Base-by-base conservation (phyloP, 2,797 vertebrate species). In the Sebastes nivosus region DNA sequence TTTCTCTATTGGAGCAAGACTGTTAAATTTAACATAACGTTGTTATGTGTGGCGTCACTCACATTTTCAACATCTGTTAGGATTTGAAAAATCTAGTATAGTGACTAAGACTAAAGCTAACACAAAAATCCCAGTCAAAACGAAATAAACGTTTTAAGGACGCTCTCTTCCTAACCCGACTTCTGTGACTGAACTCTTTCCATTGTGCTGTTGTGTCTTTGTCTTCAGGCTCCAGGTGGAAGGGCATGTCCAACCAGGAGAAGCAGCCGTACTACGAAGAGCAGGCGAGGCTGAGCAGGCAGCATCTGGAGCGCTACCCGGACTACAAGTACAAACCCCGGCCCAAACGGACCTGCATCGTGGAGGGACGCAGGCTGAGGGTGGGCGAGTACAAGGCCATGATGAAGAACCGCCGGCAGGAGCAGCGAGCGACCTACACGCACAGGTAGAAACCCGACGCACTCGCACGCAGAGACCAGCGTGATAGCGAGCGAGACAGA, bases 211-310 rank as follows among this genome's bases (percentile, higher is more conserved):
- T 18, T 4, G 7, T 50, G 42, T 50, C 42, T 20, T 50, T 14
- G 59, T 69, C 66, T 67, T 5, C 79, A 99, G 98, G 98, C 6
- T 98, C 98, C 67, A 96, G 97, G 30, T 99, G 98, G 98, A 99
- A 99, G 86, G 95, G 96, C 83, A 99, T 99, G 98, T 97, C 96
- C 8, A 99, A 99, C 93, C 97, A 99, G 92, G 98, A 99, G 95
- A 99, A 99, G 93, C 98, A 99, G 94, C 98, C 98, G 0, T 99
- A 99, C 93, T 99, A 99, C 0, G 98, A 99, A 84, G 98, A 99
- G 87, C 98, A 99, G 94, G 98, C 98, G 0, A 88, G 98, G 81
- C 96, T 99, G 90, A 99, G 98, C 94, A 92, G 98, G 75, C 98
- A 99, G 92, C 98, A 99, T 89, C 94, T 99, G 95, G 98, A 99